Base-by-base conservation (phyloP, 2,888 invertebrate genomes). In the Neoscelio sp. region DNA sequence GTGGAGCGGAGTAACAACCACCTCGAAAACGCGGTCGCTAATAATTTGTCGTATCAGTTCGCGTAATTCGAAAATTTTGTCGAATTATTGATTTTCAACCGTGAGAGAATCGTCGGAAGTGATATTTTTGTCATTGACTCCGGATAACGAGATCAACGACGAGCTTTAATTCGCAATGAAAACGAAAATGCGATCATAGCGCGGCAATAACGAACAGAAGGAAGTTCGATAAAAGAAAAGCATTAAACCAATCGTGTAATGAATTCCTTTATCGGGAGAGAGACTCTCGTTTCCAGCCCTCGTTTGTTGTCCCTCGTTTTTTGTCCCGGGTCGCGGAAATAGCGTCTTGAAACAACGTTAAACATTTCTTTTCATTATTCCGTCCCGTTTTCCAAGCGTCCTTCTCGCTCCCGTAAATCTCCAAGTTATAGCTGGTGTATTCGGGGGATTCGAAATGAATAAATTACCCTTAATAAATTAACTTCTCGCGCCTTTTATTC, bases 391-490 rank as follows among this genome's bases (percentile, higher is more conserved):
- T n/a, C n/a, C n/a, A n/a, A n/a, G n/a, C n/a, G n/a, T n/a, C n/a
- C n/a, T n/a, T 30, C 40, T 54, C 52, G 20, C 17, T 26, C 10
- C 23, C 50, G 65, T 74, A 65, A 75, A 68, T 75, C 62, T 56
- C 20, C 10, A n/a, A n/a, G n/a, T n/a, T n/a, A n/a, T n/a, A n/a
- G n/a, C n/a, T n/a, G n/a, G n/a, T n/a, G n/a, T n/a, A n/a, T n/a
- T 8, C 62, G 30, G 28, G 15, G 23, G n/a, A n/a, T 23, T 62
- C 40, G 40, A 54, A 62, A 75, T 75, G 67, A 75, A 75, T 75
- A 62, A 75, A 68, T 62, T 67, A 54, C 44, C 44, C 58, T 67
- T 67, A 64, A 79, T 79, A 79, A 79, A 79, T 79, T 74, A 79
- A 70, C 58, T 56, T n/a, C 44, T 68, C 50, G 44, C 64, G 56